phyloP scores from a whole-genome alignment of 2,113 vertebrate genomes.

The Sebastes schlegelii region DNA sequence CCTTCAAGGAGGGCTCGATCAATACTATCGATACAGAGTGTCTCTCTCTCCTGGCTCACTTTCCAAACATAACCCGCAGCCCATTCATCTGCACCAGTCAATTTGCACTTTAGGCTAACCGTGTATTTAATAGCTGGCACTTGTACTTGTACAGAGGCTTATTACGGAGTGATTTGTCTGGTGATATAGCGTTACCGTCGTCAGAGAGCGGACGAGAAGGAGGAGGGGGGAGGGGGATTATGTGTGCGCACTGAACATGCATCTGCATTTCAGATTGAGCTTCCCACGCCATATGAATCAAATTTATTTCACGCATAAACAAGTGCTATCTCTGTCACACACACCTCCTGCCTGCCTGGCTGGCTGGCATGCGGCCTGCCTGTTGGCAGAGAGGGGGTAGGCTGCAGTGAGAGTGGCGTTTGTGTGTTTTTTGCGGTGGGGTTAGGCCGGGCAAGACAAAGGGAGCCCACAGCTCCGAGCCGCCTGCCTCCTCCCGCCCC shows the following conservation, averaged over 20 bases:
- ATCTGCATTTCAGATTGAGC: constrained; percentile 51
- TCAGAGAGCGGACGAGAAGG: constrained; percentile 14
- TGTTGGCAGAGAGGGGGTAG: constrained; percentile 84
- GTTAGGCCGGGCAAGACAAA: constrained; percentile 83
- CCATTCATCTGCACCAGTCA: constrained; percentile 89
- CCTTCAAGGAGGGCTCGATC: constrained; percentile 81
- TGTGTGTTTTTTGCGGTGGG: constrained; percentile 72
- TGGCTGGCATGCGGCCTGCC: constrained; percentile 70
- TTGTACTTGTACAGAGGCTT: constrained; percentile 82
- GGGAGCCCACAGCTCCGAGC: constrained; percentile 70
- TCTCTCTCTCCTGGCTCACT: constrained; percentile 80
- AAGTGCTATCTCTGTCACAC: constrained; percentile 46
- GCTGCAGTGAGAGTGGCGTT: constrained; percentile 64
- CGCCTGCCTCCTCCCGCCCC: constrained; percentile 57
- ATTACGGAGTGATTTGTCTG: constrained; percentile 89
- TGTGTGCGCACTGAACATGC: constrained; percentile 24
- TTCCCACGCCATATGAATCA: constrained; percentile 53
- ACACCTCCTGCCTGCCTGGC: constrained; percentile 44
- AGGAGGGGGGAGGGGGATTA: neutral
- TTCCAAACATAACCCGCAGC: constrained; percentile 80
- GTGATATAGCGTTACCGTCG: constrained; percentile 86
- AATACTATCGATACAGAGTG: constrained; percentile 85
- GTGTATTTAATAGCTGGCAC: constrained; percentile 85
- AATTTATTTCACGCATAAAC: constrained; percentile 49
- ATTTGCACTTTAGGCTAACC: constrained; percentile 86